Percentiles rank a stretch among this genome's conserved stretches.
phyloP scores from a whole-genome alignment of 2,113 vertebrate species.

The Colossoma macropomum region DNA sequence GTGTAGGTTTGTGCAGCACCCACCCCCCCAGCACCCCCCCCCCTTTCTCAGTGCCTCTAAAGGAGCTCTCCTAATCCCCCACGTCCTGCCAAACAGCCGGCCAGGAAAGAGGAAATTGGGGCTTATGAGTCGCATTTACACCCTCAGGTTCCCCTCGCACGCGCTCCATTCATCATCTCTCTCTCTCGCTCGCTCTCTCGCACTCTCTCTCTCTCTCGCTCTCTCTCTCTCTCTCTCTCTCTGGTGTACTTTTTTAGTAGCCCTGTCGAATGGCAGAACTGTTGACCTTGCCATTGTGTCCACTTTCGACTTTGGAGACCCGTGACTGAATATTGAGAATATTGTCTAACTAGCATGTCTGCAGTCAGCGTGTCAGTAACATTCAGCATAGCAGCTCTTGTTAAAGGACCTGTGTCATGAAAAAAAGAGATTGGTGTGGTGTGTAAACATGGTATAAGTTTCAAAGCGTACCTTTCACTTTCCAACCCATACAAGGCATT shows the following conservation, averaged over 20 bases:
- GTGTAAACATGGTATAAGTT: too few relatives aligned
- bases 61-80: conserved; percentile 3
- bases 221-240: too few relatives aligned
- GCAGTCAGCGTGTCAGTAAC: not conserved
- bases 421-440: too few relatives aligned
- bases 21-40: not conserved
- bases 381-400: too few relatives aligned
- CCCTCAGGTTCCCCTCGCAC: not conserved
- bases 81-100: not conserved
- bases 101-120: conserved; percentile 41
- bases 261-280: not conserved
- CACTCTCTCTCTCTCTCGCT: not conserved
- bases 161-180: not conserved
- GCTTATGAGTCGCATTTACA: conserved; percentile 15
- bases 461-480: too few relatives aligned
- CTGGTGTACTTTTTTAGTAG: not conserved
- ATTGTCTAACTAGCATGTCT: not conserved
- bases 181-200: too few relatives aligned
- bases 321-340: not conserved
- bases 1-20: not conserved
- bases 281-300: not conserved
- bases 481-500: too few relatives aligned
- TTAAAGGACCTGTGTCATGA: too few relatives aligned
- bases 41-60: not conserved
- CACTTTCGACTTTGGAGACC: not conserved